Conservation (phyloP, 1,140 invertebrate species). For the Drosophila obscura region DNA sequence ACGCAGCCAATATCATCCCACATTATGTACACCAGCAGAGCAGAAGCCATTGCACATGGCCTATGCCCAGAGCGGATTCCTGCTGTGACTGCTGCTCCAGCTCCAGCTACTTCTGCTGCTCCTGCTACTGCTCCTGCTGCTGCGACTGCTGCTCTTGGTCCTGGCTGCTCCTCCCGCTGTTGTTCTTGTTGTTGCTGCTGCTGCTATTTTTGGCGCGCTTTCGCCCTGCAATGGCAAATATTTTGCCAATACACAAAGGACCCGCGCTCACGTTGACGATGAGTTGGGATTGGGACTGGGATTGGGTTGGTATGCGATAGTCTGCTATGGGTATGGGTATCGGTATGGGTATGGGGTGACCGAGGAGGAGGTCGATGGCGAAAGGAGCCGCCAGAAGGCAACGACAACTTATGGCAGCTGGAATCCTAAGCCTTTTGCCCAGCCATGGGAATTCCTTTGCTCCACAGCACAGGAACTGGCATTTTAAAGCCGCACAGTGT, state of each 20-base stretch:
- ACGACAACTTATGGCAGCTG: constrained; percentile 69
- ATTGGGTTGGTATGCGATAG: constrained; percentile 1
- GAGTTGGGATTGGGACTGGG: constrained; percentile 8
- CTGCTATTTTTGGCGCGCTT: constrained; percentile 73
- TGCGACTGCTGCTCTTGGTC: constrained; percentile 9
- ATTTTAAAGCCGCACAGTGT: constrained; percentile 52
- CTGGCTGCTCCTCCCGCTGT: constrained; percentile 3
- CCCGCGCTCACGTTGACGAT: constrained; percentile 72
- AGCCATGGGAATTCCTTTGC: constrained; percentile 39
- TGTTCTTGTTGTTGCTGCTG: constrained; percentile 16
- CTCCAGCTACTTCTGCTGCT: constrained; percentile 14
- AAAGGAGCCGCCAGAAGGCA: constrained; percentile 39
- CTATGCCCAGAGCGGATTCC: constrained; percentile 62
- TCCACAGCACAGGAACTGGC: constrained; percentile 30
- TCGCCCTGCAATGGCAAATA: constrained; percentile 78
- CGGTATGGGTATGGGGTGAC: background rate
- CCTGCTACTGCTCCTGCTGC: background rate
- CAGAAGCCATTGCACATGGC: constrained; percentile 63
- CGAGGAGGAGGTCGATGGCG: constrained; percentile 17
- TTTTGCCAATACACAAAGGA: constrained; percentile 78
- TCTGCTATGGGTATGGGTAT: background rate
- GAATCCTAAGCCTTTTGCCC: constrained; percentile 59
- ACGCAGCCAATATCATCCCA: constrained; percentile 69
- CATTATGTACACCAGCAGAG: constrained; percentile 44
- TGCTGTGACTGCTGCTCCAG: constrained; percentile 33